Base-by-base conservation (phyloP, 2,888 invertebrate genomes). In the Ecdyonurus torrentis region DNA sequence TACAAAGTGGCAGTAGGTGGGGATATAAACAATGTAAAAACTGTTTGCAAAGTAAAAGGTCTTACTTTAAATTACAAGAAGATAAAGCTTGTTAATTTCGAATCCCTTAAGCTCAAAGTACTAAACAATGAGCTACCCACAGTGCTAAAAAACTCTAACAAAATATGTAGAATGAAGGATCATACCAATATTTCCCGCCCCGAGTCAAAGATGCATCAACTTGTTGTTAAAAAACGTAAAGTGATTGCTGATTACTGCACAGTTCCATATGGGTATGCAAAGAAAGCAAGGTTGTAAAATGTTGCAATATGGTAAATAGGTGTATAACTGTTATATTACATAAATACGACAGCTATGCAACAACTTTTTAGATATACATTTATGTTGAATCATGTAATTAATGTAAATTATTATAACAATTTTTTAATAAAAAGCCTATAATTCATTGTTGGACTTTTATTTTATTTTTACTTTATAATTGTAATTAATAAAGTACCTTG, bases 31-130 rank as follows among this genome's bases (percentile, higher is more conserved):
- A 59, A 58, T 22, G 20, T 7, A 7, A 63, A 23, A 0, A 64
- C 65, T 58, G 65, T 65, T 3, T 69, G 69, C 59, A 70, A 69
- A 66, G 69, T 70, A 0, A 66, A 68, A 61, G 71, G 70, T 2
- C 65, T 70, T 22, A 65, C 65, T 19, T 60, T 69, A n/a, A 68
- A 68, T 55, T 66, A 65, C 24, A 61, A 58, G 24, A 67, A 63
- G 24, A 23, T 53, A 2, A 59, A 66, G 15, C 53, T 58, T 2
- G 61, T 70, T 1, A 67, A 68, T 61, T 68, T 69, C 62, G 66
- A 65, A 2, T 52, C 64, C 1, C 64, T 69, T 18, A 65, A 66
- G 59, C n/a, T 59, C 3, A 61, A 65, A 58, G 61, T 66, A 19
- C 50, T 58, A 18, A 58, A 55, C 7, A 60, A 23, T 23, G 25